A percentile compares a stretch with the other conserved stretches of the same genome.
Conservation (phyloP, 1,140 invertebrate genomes). For the Adoxophyes honmai region DNA sequence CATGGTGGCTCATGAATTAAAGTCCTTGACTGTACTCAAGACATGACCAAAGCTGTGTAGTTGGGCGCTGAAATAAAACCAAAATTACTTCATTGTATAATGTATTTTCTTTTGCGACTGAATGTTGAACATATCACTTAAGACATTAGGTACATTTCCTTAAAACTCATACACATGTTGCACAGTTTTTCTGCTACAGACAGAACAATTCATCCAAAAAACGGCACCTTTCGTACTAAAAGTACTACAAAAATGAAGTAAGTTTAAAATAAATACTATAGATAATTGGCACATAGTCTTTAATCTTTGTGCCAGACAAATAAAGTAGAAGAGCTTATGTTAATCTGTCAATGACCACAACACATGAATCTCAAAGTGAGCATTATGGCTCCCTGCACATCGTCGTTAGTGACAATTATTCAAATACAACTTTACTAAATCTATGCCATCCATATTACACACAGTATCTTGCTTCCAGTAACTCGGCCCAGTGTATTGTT, state of each 20-base stretch:
- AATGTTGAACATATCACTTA: conserved; percentile 4
- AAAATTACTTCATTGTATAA: conserved; percentile 12
- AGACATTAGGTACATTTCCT: conserved; percentile 5
- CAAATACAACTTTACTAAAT: no score
- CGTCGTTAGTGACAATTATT: no score
- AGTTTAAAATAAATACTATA: not conserved
- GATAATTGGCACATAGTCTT: not conserved
- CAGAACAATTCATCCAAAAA: not conserved
- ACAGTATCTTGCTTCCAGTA: not conserved
- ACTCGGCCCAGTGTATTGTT: not conserved
- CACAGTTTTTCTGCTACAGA: conserved; percentile 12
- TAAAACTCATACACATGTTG: conserved; percentile 6
- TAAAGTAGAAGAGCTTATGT: not conserved
- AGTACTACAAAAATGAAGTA: not conserved
- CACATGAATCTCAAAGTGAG: not conserved
- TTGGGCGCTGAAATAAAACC: not conserved
- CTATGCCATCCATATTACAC: not conserved
- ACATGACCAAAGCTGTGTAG: no score
- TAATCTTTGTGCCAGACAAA: not conserved
- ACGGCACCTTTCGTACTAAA: not conserved
- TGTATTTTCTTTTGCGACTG: conserved; percentile 15
- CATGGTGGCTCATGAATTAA: no score
- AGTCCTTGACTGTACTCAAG: no score
- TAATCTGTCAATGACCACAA: not conserved
- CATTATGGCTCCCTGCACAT: no score